A percentile compares a stretch with the other conserved stretches of the same genome.
phyloP scores from a whole-genome alignment of 2,113 vertebrate species.

The Sturnus vulgaris region DNA sequence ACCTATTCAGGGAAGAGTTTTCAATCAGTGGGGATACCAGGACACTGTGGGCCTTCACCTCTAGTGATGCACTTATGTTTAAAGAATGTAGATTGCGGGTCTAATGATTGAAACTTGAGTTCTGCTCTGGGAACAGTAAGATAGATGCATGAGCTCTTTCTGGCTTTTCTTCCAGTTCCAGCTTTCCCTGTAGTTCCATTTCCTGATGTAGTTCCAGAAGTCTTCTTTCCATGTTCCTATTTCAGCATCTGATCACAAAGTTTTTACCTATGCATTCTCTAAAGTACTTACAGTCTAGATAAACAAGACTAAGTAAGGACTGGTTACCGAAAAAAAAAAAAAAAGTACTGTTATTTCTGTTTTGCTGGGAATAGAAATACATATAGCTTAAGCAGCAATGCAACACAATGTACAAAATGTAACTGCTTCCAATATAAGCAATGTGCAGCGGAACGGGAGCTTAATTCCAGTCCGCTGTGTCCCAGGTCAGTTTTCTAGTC shows the following conservation, averaged over 20 bases:
- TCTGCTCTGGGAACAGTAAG: neutral
- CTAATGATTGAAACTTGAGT: neutral
- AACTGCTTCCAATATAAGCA: neutral
- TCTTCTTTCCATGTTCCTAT: neutral
- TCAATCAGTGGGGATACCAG: neutral
- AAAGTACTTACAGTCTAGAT: neutral
- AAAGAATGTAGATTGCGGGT: neutral
- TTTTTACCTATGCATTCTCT: neutral
- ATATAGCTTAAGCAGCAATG: neutral
- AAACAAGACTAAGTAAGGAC: neutral
- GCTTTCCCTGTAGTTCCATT: neutral
- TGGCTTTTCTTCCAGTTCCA: neutral
- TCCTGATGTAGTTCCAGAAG: neutral
- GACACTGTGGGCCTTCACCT: neutral
- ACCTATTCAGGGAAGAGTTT: neutral
- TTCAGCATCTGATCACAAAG: neutral
- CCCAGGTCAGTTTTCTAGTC: neutral
- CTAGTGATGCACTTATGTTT: neutral
- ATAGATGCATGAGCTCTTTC: neutral
- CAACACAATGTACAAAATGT: neutral
- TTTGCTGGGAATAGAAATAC: neutral
- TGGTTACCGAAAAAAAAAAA: neutral
- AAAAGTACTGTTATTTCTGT: neutral
- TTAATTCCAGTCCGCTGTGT: neutral
- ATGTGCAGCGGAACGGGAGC: neutral